Base-by-base conservation (phyloP, 2,113 vertebrate genomes). In the Nymphicus hollandicus region DNA sequence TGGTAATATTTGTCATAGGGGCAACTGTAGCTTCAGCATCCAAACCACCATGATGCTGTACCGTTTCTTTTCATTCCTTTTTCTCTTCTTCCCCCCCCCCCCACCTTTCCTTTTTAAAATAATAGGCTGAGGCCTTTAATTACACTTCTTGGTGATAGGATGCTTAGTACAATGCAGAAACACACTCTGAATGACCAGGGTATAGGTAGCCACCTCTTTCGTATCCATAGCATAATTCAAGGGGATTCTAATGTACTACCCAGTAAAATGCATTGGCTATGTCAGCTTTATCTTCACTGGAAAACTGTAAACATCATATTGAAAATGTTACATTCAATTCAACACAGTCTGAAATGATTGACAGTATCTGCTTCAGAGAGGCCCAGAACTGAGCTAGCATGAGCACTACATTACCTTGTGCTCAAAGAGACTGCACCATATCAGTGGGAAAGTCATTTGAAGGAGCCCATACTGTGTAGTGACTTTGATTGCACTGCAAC, bases 311-410 rank as follows among this genome's bases (percentile, higher is more conserved):
- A 56, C 52, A 90, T 39, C 43, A 17, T 92, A 93, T 84, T 93
- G 69, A 87, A 96, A 84, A 56, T 64, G 33, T 64, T 90, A n/a
- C 28, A 16, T 91, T 88, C 72, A 83, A 2, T 96, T 95, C 95
- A 89, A 47, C 37, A 23, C 20, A 76, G 55, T 31, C 95, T 92
- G 86, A 93, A 92, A 91, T 95, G 86, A 95, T 78, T 95, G 92
- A 81, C 93, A 94, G 69, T 72, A 86, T 92, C 76, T 95, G 76
- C 72, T 94, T 94, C 85, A 81, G 76, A 93, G 65, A 91, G 72
- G 55, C 47, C 64, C 9, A 22, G 47, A 56, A 88, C 88, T 92
- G 84, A 94, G 56, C 52, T 79, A 81, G 77, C 77, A 81, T 56
- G 82, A 94, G 11, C 35, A 49, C 68, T 61, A 28, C n/a, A 28